Evolutionary conservation across 2,888 invertebrate genomes (phyloP), one percentile per base, ranked within the genome.

Genomic region (Tortrix viridana): DNA sequence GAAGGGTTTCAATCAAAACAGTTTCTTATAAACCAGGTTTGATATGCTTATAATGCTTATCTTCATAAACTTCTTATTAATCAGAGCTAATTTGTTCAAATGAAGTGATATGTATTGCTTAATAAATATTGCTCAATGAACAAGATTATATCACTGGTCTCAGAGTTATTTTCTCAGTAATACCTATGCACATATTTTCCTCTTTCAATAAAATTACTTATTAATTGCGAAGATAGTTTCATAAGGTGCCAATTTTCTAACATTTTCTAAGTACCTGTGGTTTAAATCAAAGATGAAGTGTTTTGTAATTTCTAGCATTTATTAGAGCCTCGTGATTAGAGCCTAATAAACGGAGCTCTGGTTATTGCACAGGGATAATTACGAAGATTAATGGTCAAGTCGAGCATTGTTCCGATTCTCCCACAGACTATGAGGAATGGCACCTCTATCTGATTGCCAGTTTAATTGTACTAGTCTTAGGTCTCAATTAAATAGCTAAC

Each of bases 341-440:
- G 4, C 7, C 16, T 19, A 26, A 46, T 46, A 52, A 62, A 37
- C 3, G 2, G 41, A 18, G 18, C 44, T 44, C 43, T 19, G 26
- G 32, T 41, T 22, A 41, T 14, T 32, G 16, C 26, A 48, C n/a
- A 55, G 22, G 32, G 23, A 56, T 38, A 50, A 61, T 61, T 50
- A 44, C 38, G 12, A 9, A 19, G 22, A 61, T 56, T 37, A 50
- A 56, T 61, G 43, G 44, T 61, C 57, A 58, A 37, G 32, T 14
- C 32, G 37, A 22, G 32, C 61, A 50, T 61, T 61, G 61, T 61
- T 56, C 49, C 3, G 0, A 61, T 43, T 16, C 43, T 61, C 55
- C 44, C 61, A 56, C 43, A 23, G 47, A 9, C n/a, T 43, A 37
- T n/a, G 49, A 55, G 43, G 43, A 43, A 48, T 22, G 18, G 12